phyloP scores from a whole-genome alignment of 2,113 vertebrate species.

The Brachypodius melanocephalos region DNA sequence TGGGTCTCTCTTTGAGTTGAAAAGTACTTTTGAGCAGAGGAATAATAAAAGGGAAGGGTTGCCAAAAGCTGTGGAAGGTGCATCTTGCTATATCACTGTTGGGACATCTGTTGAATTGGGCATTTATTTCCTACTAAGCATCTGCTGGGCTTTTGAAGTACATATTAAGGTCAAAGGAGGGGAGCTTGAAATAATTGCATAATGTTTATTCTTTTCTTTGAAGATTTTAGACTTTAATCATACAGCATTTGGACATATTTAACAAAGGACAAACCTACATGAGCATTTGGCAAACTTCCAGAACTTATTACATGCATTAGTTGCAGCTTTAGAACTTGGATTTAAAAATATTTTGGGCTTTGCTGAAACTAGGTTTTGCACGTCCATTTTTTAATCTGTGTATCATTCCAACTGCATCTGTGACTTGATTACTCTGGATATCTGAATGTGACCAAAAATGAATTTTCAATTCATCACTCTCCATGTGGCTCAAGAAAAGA shows the following conservation, averaged over 20 bases:
- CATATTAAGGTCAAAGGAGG: constrained; percentile 55
- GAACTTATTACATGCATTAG: not conserved
- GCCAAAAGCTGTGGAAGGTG: constrained; percentile 62
- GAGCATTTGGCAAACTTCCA: constrained; percentile 13
- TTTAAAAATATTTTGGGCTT: not conserved
- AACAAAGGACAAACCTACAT: constrained; percentile 25
- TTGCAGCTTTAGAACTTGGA: not conserved
- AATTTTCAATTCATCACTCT: not conserved
- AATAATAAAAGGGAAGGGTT: constrained; percentile 70
- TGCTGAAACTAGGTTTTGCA: not conserved
- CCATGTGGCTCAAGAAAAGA: not conserved
- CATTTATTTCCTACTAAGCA: constrained; percentile 69
- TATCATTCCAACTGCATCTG: not conserved
- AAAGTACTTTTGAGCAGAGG: constrained; percentile 59
- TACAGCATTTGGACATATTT: constrained; percentile 43
- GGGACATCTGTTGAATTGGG: constrained; percentile 63
- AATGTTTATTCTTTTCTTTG: constrained; percentile 69
- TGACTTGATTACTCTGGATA: not conserved
- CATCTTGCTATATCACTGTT: constrained; percentile 29
- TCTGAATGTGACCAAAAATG: not conserved
- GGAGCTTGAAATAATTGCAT: constrained; percentile 67
- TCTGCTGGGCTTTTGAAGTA: constrained; percentile 73
- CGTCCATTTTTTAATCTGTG: not conserved
- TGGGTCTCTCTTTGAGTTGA: constrained; percentile 70
- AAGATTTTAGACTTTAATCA: constrained; percentile 60